Base-by-base conservation (phyloP, 2,888 invertebrate species). In the Eurytoma adleriae region DNA sequence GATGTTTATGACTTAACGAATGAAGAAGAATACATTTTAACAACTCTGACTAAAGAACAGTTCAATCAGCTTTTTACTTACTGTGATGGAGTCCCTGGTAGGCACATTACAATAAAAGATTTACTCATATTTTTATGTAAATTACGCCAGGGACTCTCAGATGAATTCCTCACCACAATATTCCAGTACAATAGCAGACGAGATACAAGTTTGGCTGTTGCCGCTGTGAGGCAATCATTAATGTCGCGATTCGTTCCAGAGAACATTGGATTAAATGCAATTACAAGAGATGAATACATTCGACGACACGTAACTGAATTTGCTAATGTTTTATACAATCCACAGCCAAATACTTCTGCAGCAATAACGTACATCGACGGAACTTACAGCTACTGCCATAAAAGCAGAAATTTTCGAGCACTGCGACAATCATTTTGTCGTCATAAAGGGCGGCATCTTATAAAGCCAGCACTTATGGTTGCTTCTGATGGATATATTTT, bases 61-160 rank as follows among this genome's bases (percentile, higher is more conserved):
- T 74, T 74, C 13, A 12, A 64, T 54, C 40, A 64, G 14, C 18
- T 74, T 14, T 66, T 66, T 27, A 64, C 30, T 20, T 74, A 27
- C 18, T 56, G 74, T n/a, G 64, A 74, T 20, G 24, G 64, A 66
- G 50, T 40, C 18, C 30, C 30, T 3, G 62, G 61, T 73, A 48
- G 57, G n/a, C 4, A 10, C 4, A 59, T 69, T 76, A 62, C 27
- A 27, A 78, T 56, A 62, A 76, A 71, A 68, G 70, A 76, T 76
- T 64, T 80, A 16, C 24, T 71, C 16, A n/a, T 59, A 7, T 81
- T 57, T 75, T 71, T 78, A 40, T 73, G 73, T 56, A 56, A 56
- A 56, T 16, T 56, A 1, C 3, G 56, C n/a, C 56, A 56, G n/a
- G 56, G 56, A n/a, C 56, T 56, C 18, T 56, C 18, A 12, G 16